Evolutionary conservation across 1,140 invertebrate genomes (phyloP), one percentile per base, ranked within the genome.

Genomic region (Gonatopus flavifemur): DNA sequence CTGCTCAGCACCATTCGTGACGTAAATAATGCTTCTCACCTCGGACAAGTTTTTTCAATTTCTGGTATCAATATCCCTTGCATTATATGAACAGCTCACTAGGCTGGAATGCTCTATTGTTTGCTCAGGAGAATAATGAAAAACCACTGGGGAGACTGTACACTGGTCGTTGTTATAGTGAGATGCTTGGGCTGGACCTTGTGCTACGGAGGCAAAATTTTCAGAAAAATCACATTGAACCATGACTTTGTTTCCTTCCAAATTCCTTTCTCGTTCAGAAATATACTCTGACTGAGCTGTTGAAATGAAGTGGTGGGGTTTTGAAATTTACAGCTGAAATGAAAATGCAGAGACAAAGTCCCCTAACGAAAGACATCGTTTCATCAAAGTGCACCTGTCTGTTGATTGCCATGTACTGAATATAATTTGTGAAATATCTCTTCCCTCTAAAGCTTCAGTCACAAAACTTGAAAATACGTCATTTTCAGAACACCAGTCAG

Each of bases 171-270:
- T 69, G 21, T 49, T 50, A 49, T 59, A 70, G 52, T 69, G 60
- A 36, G 35, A 61, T 12, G 46, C 42, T 46, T 66, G 64, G 20
- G 59, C 57, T 39, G 55, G 61, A 58, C 70, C 49, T 48, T 70
- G 61, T 22, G 57, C 38, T 0, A 66, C 35, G 32, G 64, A 70
- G 19, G 51, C 39, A 47, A 51, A 72, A 39, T 70, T 69, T 55
- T 72, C 55, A 20, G 62, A 56, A 57, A 68, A 70, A 56, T 72
- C 62, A 38, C 52, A 51, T 20, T 49, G n/a, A 9, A 52, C 28
- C 12, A 62, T 22, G 38, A 52, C 40, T 28, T 54, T 47, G 40
- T 35, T 16, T 28, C 49, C 28, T 42, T 38, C 19, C 19, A 62
- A 37, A 43, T 49, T 39, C 31, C 42, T 28, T 39, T 55, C 53